Evolutionary conservation across 2,888 invertebrate species (phyloP).

Genomic region (Mesochorus sp.): DNA sequence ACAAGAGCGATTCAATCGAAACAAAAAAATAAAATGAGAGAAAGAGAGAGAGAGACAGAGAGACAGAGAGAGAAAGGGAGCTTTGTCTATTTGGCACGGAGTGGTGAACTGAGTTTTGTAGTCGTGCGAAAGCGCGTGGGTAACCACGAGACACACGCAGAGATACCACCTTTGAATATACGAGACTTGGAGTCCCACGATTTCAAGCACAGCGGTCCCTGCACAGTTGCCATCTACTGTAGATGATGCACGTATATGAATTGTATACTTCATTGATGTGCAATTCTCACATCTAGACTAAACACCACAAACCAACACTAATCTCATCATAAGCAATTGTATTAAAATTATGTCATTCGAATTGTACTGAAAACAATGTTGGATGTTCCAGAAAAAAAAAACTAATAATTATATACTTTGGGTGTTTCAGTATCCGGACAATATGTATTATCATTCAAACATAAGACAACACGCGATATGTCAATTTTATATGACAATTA

Average conservation of each 20-base stretch:
- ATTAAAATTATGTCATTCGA: too few relatives aligned
- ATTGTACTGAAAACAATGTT: too few relatives aligned
- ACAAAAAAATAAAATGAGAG: too few relatives aligned
- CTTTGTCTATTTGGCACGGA: constrained; percentile 54
- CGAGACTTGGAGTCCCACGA: constrained; percentile 35
- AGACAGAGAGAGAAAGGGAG: constrained; percentile 33
- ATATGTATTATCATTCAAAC: too few relatives aligned
- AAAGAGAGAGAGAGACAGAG: constrained; percentile 34
- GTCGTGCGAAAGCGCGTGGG: constrained; percentile 54
- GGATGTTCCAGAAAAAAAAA: too few relatives aligned
- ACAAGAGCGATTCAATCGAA: constrained; percentile 34
- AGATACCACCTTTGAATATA: constrained; percentile 49
- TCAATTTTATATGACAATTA: too few relatives aligned
- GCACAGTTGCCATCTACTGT: constrained; percentile 15
- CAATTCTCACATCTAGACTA: too few relatives aligned
- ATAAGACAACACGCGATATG: too few relatives aligned
- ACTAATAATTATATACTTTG: too few relatives aligned
- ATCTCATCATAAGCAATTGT: too few relatives aligned
- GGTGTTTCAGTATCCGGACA: too few relatives aligned
- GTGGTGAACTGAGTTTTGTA: constrained; percentile 23
- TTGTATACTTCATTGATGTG: neutral
- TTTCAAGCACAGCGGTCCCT: constrained; percentile 1
- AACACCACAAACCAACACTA: too few relatives aligned
- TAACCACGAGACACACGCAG: constrained; percentile 22
- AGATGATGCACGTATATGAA: neutral